Percentiles rank a stretch among this genome's conserved stretches.
phyloP scores from a whole-genome alignment of 2,888 invertebrate genomes.

The Scaptomyza polygonia region DNA sequence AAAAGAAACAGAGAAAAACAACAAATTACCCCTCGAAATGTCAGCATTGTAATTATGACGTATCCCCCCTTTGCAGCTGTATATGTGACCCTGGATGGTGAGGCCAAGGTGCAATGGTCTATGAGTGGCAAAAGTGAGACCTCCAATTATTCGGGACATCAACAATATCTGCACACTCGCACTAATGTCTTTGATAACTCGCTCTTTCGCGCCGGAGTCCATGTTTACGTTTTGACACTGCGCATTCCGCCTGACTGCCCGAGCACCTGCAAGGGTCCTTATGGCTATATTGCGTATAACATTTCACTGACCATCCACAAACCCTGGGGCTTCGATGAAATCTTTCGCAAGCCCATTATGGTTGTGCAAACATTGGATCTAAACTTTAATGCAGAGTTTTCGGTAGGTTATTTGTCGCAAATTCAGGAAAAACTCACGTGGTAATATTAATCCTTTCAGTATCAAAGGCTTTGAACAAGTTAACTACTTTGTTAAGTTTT shows the following conservation, averaged over 20 bases:
- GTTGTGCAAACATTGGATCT: constrained; percentile 91
- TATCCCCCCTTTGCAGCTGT: constrained; percentile 66
- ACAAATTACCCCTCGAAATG: background rate
- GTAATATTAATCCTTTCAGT: no score
- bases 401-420: constrained; percentile 87
- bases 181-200: constrained; percentile 78
- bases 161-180: constrained; percentile 80
- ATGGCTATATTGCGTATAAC: constrained; percentile 90
- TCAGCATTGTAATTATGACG: background rate
- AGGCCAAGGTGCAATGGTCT: constrained; percentile 82
- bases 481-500: no score
- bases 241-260: constrained; percentile 87
- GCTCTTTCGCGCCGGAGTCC: constrained; percentile 78
- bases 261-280: constrained; percentile 90
- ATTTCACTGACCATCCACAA: constrained; percentile 91
- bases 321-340: constrained; percentile 89
- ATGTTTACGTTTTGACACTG: constrained; percentile 91
- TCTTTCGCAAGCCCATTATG: constrained; percentile 86
- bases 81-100: constrained; percentile 81
- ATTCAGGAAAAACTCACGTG: no score
- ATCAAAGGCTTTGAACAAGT: no score
- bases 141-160: constrained; percentile 79
- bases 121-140: constrained; percentile 81
- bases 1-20: no score
- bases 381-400: constrained; percentile 89